These are phyloP conservation scores for Dromococcyx pavoninus DNA, from an alignment of 2,797 vertebrate species.

Conservation along the genomic window DNA sequence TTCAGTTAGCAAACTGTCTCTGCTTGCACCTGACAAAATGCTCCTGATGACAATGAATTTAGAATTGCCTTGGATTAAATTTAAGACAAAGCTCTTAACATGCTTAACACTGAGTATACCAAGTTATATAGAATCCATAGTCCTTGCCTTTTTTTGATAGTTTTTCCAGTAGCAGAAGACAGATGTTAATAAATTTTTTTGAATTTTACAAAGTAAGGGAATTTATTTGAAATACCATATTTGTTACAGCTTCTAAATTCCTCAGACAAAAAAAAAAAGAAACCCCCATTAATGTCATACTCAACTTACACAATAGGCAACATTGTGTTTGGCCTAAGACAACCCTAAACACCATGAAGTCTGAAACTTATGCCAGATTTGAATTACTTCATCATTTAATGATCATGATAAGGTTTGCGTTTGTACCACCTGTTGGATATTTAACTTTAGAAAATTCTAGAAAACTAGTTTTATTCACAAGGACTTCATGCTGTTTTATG, in stretches of 20 bases:
- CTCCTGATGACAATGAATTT: background rate
- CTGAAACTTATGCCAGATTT: background rate
- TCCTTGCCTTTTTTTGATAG: background rate
- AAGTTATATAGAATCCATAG: background rate
- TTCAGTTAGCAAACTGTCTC: background rate
- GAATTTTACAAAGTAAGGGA: background rate
- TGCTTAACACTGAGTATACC: background rate
- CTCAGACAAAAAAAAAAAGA: background rate
- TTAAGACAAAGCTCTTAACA: background rate
- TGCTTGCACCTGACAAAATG: background rate
- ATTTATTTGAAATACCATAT: background rate
- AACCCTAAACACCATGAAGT: background rate
- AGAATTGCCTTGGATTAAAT: background rate
- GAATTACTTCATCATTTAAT: background rate
- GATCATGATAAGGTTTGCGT: background rate
- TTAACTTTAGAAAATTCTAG: background rate
- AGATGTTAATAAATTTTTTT: background rate
- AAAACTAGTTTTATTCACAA: background rate
- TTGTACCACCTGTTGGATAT: background rate
- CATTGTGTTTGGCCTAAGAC: background rate
- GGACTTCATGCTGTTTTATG: background rate
- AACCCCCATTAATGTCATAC: background rate
- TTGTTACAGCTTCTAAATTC: background rate
- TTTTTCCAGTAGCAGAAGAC: background rate
- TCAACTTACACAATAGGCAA: background rate